phyloP scores from a whole-genome alignment of 2,113 vertebrate species.

The Microcebus jonahi region DNA sequence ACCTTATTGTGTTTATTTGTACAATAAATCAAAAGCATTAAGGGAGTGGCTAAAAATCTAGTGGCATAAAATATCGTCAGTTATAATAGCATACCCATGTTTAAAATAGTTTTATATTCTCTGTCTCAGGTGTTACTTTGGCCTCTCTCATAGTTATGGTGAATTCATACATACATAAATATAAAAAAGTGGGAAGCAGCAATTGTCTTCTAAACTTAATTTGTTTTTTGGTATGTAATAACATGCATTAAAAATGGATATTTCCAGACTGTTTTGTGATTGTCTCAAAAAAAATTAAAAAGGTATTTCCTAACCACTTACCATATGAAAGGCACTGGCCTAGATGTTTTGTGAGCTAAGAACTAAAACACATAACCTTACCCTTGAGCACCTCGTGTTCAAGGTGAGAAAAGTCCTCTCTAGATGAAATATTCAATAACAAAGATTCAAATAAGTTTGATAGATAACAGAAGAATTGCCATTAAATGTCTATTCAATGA shows the following conservation, averaged over 20 bases:
- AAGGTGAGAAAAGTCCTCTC: neutral
- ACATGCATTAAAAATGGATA: neutral
- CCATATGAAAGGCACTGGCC: neutral
- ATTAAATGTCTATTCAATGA: neutral
- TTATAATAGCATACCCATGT: neutral
- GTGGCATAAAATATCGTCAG: neutral
- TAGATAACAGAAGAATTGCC: neutral
- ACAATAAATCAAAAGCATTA: neutral
- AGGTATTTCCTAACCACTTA: neutral
- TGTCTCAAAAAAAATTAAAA: no score
- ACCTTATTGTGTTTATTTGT: neutral
- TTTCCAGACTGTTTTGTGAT: neutral
- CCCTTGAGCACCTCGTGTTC: neutral
- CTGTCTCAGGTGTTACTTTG: no score
- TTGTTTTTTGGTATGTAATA: neutral
- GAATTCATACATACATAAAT: neutral
- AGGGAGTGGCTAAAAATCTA: neutral
- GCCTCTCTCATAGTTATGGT: neutral
- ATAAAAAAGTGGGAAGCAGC: neutral
- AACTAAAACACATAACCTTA: neutral
- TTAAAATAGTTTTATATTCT: neutral
- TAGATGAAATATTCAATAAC: neutral
- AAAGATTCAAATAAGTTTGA: neutral
- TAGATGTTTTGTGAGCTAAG: neutral
- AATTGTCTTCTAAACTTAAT: neutral